Conservation (phyloP, 2,113 vertebrate genomes). For the Hymenochirus boettgeri region DNA sequence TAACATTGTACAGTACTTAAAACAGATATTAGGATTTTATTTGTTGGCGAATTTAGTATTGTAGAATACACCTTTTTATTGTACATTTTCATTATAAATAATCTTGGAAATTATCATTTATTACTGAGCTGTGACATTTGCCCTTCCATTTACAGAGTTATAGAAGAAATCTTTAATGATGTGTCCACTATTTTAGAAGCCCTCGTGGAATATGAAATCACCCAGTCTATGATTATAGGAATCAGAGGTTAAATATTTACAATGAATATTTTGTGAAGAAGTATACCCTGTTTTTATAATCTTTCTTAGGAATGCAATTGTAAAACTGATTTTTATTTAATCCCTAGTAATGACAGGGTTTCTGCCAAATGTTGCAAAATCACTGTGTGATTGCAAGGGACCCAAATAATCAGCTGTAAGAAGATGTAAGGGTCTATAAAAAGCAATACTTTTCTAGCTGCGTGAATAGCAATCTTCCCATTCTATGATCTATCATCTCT, state of each 20-base stretch:
- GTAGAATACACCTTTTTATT: no score
- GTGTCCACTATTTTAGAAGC: not conserved
- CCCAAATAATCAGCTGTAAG: not conserved
- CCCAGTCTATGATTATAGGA: not conserved
- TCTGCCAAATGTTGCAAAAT: not conserved
- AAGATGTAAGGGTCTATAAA: not conserved
- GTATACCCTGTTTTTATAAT: not conserved
- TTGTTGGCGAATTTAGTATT: no score
- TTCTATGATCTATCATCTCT: not conserved
- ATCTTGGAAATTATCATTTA: no score
- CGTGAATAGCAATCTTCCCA: not conserved
- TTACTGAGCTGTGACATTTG: not conserved
- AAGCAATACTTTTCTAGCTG: not conserved
- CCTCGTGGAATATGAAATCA: not conserved
- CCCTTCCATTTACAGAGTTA: not conserved
- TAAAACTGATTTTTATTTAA: not conserved
- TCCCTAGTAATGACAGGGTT: not conserved
- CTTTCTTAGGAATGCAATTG: not conserved
- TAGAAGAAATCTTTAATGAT: not conserved
- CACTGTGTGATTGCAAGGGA: not conserved
- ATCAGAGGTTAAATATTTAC: not conserved
- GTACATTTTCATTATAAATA: no score
- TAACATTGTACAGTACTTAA: no score
- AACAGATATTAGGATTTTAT: no score
- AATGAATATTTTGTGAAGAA: not conserved